Evolutionary conservation across 2,113 vertebrate genomes (phyloP).

Genomic region (Ciconia maguari): DNA sequence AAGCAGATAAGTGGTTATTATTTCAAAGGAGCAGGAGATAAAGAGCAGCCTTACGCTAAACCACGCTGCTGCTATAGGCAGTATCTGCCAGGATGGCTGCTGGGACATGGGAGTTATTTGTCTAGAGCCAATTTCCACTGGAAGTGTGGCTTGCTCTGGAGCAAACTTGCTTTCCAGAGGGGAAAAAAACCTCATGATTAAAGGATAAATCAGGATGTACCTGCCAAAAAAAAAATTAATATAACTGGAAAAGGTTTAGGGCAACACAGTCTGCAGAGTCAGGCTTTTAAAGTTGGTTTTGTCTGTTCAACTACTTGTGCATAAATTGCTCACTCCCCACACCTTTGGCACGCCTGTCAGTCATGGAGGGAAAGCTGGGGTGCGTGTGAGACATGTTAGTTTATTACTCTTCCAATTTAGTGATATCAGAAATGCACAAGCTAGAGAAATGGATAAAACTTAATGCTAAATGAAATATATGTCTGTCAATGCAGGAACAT

Average conservation of each 20-base stretch:
- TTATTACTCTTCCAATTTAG: not conserved
- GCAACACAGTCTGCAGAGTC: not conserved
- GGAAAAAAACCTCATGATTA: not conserved
- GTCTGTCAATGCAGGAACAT: not conserved
- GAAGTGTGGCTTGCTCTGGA: not conserved
- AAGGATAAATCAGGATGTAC: not conserved
- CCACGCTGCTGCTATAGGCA: not conserved
- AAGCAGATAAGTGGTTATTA: not conserved
- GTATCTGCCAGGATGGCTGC: not conserved
- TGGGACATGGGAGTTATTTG: not conserved
- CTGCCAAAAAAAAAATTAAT: not conserved
- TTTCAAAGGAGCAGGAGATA: not conserved
- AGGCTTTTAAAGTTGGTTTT: not conserved
- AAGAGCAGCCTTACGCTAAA: not conserved
- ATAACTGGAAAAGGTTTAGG: not conserved
- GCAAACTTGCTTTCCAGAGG: not conserved
- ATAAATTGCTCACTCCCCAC: accelerated
- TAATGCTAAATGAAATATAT: not conserved
- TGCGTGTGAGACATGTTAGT: accelerated
- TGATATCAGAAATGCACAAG: not conserved
- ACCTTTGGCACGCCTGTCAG: accelerated
- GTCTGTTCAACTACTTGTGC: not conserved
- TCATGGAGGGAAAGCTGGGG: accelerated
- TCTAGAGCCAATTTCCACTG: not conserved
- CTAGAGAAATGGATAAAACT: not conserved